A percentile compares a stretch with the other conserved stretches of the same genome.
These are phyloP conservation scores for Actinia equina DNA, from an alignment of 64 coral and sea anemone genomes.

Conservation along the genomic window DNA sequence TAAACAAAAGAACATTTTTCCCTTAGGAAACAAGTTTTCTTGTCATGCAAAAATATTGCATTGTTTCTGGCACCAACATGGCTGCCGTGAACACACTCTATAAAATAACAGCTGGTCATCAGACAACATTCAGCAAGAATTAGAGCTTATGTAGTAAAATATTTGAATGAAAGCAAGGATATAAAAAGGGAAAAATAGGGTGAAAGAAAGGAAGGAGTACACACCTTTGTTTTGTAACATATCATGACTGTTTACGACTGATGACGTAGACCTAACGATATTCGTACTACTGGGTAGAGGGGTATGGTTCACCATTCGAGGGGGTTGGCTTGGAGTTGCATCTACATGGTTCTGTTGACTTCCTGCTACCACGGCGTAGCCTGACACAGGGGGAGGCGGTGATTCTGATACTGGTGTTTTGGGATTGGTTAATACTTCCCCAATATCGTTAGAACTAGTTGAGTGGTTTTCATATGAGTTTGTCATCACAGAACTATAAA, in stretches of 20 bases:
- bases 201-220: background rate
- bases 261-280: constrained; percentile 11
- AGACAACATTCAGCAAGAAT: no score
- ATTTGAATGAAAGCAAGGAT: background rate
- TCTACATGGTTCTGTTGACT: constrained; percentile 88
- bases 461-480: constrained; percentile 90
- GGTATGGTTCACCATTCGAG: constrained; percentile 69
- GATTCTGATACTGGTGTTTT: constrained; percentile 58
- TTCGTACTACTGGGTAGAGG: constrained; percentile 3
- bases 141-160: no score
- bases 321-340: background rate
- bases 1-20: no score
- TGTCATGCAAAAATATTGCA: no score
- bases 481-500: constrained; percentile 1
- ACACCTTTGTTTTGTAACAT: constrained; percentile 35
- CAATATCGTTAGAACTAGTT: constrained; percentile 76
- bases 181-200: background rate
- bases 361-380: constrained; percentile 80
- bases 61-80: no score
- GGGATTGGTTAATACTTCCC: constrained; percentile 14
- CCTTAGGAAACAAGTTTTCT: no score
- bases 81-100: no score
- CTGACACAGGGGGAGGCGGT: constrained; percentile 82
- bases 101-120: no score
- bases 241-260: constrained; percentile 32